Base-by-base conservation (phyloP, 2,888 invertebrate species). In the Aspidiotus rigidus region DNA sequence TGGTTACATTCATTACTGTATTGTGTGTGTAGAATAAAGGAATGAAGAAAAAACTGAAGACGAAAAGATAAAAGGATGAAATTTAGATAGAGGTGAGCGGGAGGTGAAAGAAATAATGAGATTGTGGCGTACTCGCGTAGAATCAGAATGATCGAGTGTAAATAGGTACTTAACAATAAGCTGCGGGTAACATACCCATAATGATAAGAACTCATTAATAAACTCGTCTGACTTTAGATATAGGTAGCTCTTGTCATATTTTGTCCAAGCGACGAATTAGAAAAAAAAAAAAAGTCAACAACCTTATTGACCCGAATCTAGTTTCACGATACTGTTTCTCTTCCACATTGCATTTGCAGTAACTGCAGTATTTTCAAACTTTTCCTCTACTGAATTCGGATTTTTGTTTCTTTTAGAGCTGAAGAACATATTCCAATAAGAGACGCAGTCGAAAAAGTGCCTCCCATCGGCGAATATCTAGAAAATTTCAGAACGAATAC, bases 361-460 rank as follows among this genome's bases (percentile, higher is more conserved):
- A 28, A 28, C 28, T 28, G 28, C n/a, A n/a, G n/a, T 28, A 28
- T 28, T 3, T 28, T 28, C 28, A 28, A n/a, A n/a, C n/a, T n/a
- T n/a, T 28, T 28, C 28, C 28, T 28, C 28, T 28, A 28, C 28
- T 28, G 28, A 28, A 5, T 28, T 28, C 28, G 28, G 28, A 28
- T 28, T 28, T 28, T 28, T 28, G 28, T 28, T 28, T 75, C 77
- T 77, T 74, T 73, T 79, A 76, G 82, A 77, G 73, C 81, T 77
- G 75, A 82, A 77, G 76, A 80, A 71, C 79, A 85, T 71, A 73
- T 86, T 64, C 87, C 87, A 1, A 77, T 88, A 57, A 81, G 88
- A 74, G 87, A 88, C 76, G 85, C 88, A 0, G 88, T 89, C 0
- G 88, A 89, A 76, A 78, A 60, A 75, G 77, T 57, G 10, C 71